A percentile compares a stretch with the other conserved stretches of the same genome.
Conservation (phyloP, 2,797 vertebrate species). For the Hemitrygon akajei region DNA sequence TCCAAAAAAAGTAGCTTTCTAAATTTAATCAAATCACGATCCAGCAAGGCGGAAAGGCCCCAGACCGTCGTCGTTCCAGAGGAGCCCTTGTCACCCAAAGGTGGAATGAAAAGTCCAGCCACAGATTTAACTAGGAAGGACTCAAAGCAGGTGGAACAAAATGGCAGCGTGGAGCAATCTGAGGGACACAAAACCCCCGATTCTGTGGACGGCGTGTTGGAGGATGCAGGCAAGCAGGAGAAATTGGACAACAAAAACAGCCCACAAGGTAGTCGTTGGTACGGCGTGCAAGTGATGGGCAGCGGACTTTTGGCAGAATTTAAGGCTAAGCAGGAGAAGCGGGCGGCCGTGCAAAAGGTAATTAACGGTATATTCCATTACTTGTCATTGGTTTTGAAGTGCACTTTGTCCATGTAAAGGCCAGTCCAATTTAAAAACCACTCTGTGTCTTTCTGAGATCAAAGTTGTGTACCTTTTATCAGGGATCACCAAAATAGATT, state of each 20-base stretch:
- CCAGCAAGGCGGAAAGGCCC: conserved; percentile 71
- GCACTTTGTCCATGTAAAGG: neutral
- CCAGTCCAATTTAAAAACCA: neutral
- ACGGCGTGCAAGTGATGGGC: conserved; percentile 87
- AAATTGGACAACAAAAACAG: conserved; percentile 69
- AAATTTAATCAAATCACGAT: conserved; percentile 85
- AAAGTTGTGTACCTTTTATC: neutral
- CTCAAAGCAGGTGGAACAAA: conserved; percentile 60
- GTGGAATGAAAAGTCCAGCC: conserved; percentile 58
- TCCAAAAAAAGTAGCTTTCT: conserved; percentile 88
- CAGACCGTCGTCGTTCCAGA: conserved; percentile 59
- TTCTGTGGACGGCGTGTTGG: conserved; percentile 71
- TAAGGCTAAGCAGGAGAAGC: conserved; percentile 92
- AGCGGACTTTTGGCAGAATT: conserved; percentile 87
- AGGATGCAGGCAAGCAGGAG: conserved; percentile 55
- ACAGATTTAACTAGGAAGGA: conserved; percentile 67
- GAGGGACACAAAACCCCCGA: conserved; percentile 81
- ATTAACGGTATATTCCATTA: conserved; percentile 38
- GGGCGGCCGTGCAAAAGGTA: conserved; percentile 78
- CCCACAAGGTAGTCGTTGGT: conserved; percentile 76
- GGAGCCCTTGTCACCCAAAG: conserved; percentile 74
- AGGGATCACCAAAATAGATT: neutral
- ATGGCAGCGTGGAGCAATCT: conserved; percentile 66
- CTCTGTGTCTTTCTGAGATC: neutral
- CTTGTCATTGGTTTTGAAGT: neutral